A percentile compares a stretch with the other conserved stretches of the same genome.
Evolutionary conservation across 2,888 invertebrate species (phyloP).

Genomic region (Andrena minutula): DNA sequence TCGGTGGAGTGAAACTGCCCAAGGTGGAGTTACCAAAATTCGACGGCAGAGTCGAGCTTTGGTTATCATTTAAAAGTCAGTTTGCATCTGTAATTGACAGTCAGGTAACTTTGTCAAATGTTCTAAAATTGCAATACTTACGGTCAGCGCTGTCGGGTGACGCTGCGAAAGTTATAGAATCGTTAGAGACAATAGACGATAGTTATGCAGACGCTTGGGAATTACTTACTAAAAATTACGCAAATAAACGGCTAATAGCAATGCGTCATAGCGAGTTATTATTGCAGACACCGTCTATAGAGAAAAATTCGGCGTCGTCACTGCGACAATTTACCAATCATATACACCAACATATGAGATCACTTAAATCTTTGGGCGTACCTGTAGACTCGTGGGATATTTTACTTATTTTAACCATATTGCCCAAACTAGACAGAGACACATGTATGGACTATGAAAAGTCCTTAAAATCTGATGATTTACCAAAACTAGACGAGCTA

Average conservation of each 20-base stretch:
- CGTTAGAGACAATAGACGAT: not conserved
- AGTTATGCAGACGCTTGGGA: constrained; percentile 5
- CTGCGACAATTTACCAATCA: too few relatives aligned
- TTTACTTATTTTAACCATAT: too few relatives aligned
- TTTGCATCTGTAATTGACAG: not conserved
- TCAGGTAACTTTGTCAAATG: not conserved
- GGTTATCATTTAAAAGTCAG: not conserved
- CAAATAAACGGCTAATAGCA: not conserved
- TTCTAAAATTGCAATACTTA: constrained; percentile 4
- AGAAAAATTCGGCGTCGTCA: too few relatives aligned
- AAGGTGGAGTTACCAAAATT: not conserved
- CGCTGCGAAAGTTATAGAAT: not conserved
- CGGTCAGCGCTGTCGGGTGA: not conserved
- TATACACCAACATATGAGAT: too few relatives aligned
- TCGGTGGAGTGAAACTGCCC: not conserved
- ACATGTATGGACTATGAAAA: too few relatives aligned
- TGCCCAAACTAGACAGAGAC: too few relatives aligned
- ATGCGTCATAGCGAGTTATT: not conserved
- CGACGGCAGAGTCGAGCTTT: not conserved
- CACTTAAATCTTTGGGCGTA: too few relatives aligned
- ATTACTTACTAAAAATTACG: not conserved
- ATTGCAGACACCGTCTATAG: too few relatives aligned
- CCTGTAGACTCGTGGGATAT: too few relatives aligned
- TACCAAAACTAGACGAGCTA: too few relatives aligned
- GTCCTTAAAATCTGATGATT: too few relatives aligned